Conservation (phyloP, 2,113 vertebrate genomes). For the Scomber scombrus region DNA sequence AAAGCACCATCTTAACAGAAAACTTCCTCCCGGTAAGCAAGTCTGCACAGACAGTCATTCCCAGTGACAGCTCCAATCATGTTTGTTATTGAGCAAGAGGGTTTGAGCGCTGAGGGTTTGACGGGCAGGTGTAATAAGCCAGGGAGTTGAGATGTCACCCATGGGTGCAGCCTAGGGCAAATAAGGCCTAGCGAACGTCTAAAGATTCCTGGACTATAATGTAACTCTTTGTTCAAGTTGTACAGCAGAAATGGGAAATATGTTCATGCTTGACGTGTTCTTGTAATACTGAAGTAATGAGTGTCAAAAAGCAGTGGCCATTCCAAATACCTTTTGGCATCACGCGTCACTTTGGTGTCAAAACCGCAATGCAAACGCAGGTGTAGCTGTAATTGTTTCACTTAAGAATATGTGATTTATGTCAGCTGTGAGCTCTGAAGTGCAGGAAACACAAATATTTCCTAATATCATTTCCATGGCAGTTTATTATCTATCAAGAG, state of each 20-base stretch:
- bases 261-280: slow-evolving; percentile 78
- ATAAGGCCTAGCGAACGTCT: slow-evolving; percentile 56
- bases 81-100: slow-evolving; percentile 71
- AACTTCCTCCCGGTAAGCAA: slow-evolving; percentile 66
- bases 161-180: slow-evolving; percentile 74
- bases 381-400: slow-evolving; percentile 59
- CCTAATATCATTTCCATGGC: slow-evolving; percentile 23
- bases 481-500: neutral
- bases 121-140: slow-evolving; percentile 84
- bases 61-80: slow-evolving; percentile 59
- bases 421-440: slow-evolving; percentile 38
- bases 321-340: slow-evolving; percentile 77
- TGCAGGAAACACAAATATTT: slow-evolving; percentile 7
- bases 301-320: slow-evolving; percentile 69
- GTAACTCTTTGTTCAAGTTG: slow-evolving; percentile 79
- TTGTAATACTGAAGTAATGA: slow-evolving; percentile 81
- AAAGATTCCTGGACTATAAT: slow-evolving; percentile 75
- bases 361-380: slow-evolving; percentile 50
- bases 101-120: slow-evolving; percentile 62
- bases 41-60: slow-evolving; percentile 47
- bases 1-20: slow-evolving; percentile 48
- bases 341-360: slow-evolving; percentile 62
- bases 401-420: slow-evolving; percentile 47
- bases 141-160: slow-evolving; percentile 79
- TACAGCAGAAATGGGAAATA: slow-evolving; percentile 75